A percentile compares a stretch with the other conserved stretches of the same genome.
These are phyloP conservation scores for Crocidura indochinensis DNA, from an alignment of 2,797 vertebrate species.

Conservation along the genomic window DNA sequence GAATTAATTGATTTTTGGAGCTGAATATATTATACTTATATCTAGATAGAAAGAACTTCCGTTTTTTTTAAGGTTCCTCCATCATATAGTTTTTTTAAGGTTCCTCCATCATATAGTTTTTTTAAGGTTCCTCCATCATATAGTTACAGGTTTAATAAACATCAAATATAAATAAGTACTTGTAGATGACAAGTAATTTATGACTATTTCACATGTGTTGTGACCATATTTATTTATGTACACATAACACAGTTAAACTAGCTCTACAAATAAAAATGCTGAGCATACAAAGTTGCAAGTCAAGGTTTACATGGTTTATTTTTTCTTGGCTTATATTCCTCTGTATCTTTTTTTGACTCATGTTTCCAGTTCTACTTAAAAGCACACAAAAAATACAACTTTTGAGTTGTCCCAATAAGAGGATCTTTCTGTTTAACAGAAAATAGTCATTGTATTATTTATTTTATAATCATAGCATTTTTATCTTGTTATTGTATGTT, in stretches of 20 bases:
- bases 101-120: slow-evolving; percentile 69
- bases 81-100: no score
- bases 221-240: slow-evolving; percentile 78
- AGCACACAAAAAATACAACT: slow-evolving; percentile 51
- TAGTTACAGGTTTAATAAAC: slow-evolving; percentile 55
- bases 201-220: slow-evolving; percentile 86
- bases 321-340: slow-evolving; percentile 70
- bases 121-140: slow-evolving; percentile 48
- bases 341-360: slow-evolving; percentile 67
- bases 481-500: slow-evolving; percentile 46
- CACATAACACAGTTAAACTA: slow-evolving; percentile 80
- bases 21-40: slow-evolving; percentile 85
- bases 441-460: slow-evolving; percentile 59
- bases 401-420: slow-evolving; percentile 57
- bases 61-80: slow-evolving; percentile 31
- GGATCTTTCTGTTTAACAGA: slow-evolving; percentile 55
- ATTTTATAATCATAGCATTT: slow-evolving; percentile 26
- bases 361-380: slow-evolving; percentile 75
- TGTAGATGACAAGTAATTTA: slow-evolving; percentile 77
- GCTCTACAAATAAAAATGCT: slow-evolving; percentile 72
- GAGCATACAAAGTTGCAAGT: slow-evolving; percentile 70
- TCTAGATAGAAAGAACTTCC: slow-evolving; percentile 74
- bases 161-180: slow-evolving; percentile 74
- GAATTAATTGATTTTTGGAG: slow-evolving; percentile 87
- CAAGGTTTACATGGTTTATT: slow-evolving; percentile 48